Evolutionary conservation across 2,113 vertebrate genomes (phyloP).

Genomic region (Perognathus longimembris): DNA sequence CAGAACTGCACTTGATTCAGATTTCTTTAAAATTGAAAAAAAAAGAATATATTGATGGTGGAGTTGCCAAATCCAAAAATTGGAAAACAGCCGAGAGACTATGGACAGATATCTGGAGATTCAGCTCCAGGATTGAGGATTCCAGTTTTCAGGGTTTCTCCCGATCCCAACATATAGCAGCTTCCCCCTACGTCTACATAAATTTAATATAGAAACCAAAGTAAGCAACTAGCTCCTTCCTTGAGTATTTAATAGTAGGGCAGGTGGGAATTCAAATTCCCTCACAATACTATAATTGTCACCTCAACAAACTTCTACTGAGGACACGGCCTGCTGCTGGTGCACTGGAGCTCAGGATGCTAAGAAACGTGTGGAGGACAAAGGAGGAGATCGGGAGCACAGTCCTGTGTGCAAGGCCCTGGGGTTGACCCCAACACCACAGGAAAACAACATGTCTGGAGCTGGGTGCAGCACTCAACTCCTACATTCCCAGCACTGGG

Average conservation of each 20-base stretch:
- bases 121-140: neutral
- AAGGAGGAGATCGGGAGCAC: too few species aligned
- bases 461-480: too few species aligned
- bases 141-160: neutral
- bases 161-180: neutral
- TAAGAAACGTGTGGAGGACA: neutral
- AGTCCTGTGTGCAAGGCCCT: too few species aligned
- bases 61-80: slow-evolving; percentile 29
- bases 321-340: neutral
- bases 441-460: too few species aligned
- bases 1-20: slow-evolving; percentile 46
- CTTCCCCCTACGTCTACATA: neutral
- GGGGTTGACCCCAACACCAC: too few species aligned
- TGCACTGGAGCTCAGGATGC: neutral
- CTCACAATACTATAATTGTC: slow-evolving; percentile 1
- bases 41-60: slow-evolving; percentile 10
- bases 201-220: slow-evolving; percentile 26
- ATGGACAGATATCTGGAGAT: neutral
- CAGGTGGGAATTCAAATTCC: slow-evolving; percentile 7
- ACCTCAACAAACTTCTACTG: neutral
- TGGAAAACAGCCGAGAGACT: neutral
- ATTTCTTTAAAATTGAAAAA: neutral
- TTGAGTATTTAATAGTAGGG: slow-evolving; percentile 22
- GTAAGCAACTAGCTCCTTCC: neutral
- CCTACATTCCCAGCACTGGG: too few species aligned